Conservation (phyloP, 2,888 invertebrate genomes). For the Lymantria dispar region DNA sequence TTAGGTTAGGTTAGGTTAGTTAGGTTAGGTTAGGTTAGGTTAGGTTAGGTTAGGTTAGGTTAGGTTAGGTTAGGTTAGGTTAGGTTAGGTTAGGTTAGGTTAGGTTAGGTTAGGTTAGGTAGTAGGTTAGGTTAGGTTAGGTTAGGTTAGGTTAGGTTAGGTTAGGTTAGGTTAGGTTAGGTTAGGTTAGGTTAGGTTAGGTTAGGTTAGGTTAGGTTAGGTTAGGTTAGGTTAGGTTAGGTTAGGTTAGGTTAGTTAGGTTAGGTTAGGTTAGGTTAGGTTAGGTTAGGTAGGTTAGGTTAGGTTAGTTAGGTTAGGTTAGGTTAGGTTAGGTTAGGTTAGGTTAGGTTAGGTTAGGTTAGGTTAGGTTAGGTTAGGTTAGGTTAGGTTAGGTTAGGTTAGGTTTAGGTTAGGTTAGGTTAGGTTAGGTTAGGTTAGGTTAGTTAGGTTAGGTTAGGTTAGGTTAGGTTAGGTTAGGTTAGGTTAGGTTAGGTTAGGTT, state of each 20-base stretch:
- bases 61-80: conserved; percentile 10
- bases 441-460: conserved; percentile 3
- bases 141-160: conserved; percentile 7
- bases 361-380: conserved; percentile 5
- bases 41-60: conserved; percentile 9
- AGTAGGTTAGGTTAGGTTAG: conserved; percentile 6
- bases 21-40: conserved; percentile 10
- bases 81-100: conserved; percentile 8
- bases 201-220: neutral
- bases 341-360: conserved; percentile 6
- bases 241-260: neutral
- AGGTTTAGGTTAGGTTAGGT: conserved; percentile 5
- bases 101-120: conserved; percentile 7
- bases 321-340: conserved; percentile 6
- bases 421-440: conserved; percentile 7
- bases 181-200: neutral
- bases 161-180: conserved; percentile 5
- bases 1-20: conserved; percentile 13
- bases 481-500: conserved; percentile 1
- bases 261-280: conserved; percentile 3
- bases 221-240: neutral
- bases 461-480: conserved; percentile 2
- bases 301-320: conserved; percentile 8
- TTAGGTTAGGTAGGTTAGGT: conserved; percentile 7
- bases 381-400: conserved; percentile 2